phyloP scores from a whole-genome alignment of 1,140 invertebrate genomes.

The Himalopsyche phryganea region DNA sequence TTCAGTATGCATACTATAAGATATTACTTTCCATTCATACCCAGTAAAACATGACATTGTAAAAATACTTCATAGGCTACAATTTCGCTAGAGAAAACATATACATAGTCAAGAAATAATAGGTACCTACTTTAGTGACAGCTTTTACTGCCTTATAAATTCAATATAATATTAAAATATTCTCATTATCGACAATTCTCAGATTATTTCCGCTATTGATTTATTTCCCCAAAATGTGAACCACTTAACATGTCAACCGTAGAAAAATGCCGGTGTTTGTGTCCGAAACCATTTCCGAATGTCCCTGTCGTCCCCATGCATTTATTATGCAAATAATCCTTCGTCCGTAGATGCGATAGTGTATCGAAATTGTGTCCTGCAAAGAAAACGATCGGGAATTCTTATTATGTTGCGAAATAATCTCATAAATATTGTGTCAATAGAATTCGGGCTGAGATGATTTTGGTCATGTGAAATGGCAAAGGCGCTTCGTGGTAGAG shows the following conservation, averaged over 20 bases:
- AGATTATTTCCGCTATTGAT: background rate
- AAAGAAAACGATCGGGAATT: conserved; percentile 7
- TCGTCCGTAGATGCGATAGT: conserved; percentile 10
- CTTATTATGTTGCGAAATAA: conserved; percentile 21
- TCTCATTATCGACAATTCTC: too few relatives aligned
- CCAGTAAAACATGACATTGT: too few relatives aligned
- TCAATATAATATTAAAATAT: too few relatives aligned
- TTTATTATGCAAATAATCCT: conserved; percentile 33
- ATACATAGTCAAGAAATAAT: too few relatives aligned
- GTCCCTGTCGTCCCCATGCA: conserved; percentile 13
- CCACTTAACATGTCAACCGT: conserved; percentile 30
- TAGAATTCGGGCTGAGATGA: conserved; percentile 23
- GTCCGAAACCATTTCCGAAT: too few relatives aligned
- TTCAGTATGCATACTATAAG: too few relatives aligned
- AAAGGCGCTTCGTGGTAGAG: background rate
- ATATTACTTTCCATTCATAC: too few relatives aligned
- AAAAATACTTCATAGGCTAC: too few relatives aligned
- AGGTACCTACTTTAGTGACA: too few relatives aligned
- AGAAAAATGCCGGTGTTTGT: background rate
- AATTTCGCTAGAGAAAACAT: too few relatives aligned
- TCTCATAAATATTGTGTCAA: conserved; percentile 35
- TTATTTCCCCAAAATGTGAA: conserved; percentile 19
- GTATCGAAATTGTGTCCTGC: conserved; percentile 11
- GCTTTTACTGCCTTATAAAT: too few relatives aligned
- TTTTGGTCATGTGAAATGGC: conserved; percentile 1